Evolutionary conservation across 2,113 vertebrate genomes (phyloP), one percentile per base, ranked within the genome.

Genomic region (Orycteropus afer): DNA sequence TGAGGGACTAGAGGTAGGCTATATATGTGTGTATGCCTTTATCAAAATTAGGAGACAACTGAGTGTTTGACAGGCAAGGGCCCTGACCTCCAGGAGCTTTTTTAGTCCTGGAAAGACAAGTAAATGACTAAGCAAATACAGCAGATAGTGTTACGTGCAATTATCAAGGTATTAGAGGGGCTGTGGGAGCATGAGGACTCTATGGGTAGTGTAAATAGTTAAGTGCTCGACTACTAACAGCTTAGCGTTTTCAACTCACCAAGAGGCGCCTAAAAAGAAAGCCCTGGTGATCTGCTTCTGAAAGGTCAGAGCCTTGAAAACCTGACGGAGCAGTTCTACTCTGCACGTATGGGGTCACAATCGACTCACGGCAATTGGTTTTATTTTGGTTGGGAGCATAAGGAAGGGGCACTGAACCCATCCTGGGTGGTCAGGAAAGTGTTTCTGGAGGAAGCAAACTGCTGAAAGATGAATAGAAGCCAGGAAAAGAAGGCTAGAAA

Each of bases 361-460:
- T 22, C n/a, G 40, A 71, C 69, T 40, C 10, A 23, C 25, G 69
- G 15, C 37, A 71, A 71, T 34, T n/a, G 65, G 65, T n/a, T 65
- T 69, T 27, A 57, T 40, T 71, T 71, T 71, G 37, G n/a, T 37
- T 71, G n/a, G 22, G 69, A 65, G 61, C 61, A 65, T 4, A 65
- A 32, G n/a, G 45, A 40, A 82, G 23, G 53, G 40, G 25, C 45
- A 73, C 40, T 5, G n/a, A 88, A 63, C 29, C 37, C 55, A 83
- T 76, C n/a, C 23, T 63, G 55, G 53, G 12, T 47, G 49, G 61
- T 69, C 51, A 86, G 63, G 25, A 49, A 86, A 80, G 34, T 79
- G 9, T 71, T 91, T n/a, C 83, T 47, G 20, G 74, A 94, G 25
- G 86, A 94, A 81, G 40, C 40, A 53, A 90, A 89, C 51, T 86